These are phyloP conservation scores for Brachyopa scutellaris DNA, from an alignment of 2,888 invertebrate genomes.

Conservation along the genomic window DNA sequence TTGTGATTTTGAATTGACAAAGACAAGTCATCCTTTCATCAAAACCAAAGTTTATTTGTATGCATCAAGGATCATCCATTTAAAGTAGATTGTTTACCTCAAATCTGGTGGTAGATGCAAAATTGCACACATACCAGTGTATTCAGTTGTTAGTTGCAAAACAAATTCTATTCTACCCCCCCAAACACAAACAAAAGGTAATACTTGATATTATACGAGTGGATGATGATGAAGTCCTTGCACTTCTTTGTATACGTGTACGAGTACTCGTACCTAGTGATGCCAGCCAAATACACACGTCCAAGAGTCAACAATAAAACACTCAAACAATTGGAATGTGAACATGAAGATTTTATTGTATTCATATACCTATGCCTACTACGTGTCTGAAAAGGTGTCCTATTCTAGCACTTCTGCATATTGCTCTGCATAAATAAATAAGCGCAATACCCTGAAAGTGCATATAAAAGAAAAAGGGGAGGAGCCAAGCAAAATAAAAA, in stretches of 20 bases:
- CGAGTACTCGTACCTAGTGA: neutral
- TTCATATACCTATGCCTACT: conserved; percentile 47
- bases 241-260: conserved; percentile 28
- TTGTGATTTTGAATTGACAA: no score
- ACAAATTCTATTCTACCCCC: conserved; percentile 58
- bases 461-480: conserved; percentile 1
- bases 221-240: conserved; percentile 50
- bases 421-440: conserved; percentile 69
- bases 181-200: conserved; percentile 49
- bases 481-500: neutral
- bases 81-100: conserved; percentile 8
- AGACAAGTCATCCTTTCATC: no score
- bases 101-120: conserved; percentile 14
- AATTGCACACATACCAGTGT: neutral
- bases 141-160: conserved; percentile 67
- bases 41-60: conserved; percentile 5
- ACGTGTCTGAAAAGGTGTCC: conserved; percentile 70
- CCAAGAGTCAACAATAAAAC: conserved; percentile 67
- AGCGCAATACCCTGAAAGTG: conserved; percentile 43
- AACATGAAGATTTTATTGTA: conserved; percentile 38
- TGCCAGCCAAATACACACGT: conserved; percentile 48
- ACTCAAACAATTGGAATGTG: conserved; percentile 68
- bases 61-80: neutral
- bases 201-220: conserved; percentile 53
- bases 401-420: conserved; percentile 63